These are phyloP conservation scores for Halocynthia roretzi DNA, from an alignment of 23 tunicate genomes.

Conservation along the genomic window DNA sequence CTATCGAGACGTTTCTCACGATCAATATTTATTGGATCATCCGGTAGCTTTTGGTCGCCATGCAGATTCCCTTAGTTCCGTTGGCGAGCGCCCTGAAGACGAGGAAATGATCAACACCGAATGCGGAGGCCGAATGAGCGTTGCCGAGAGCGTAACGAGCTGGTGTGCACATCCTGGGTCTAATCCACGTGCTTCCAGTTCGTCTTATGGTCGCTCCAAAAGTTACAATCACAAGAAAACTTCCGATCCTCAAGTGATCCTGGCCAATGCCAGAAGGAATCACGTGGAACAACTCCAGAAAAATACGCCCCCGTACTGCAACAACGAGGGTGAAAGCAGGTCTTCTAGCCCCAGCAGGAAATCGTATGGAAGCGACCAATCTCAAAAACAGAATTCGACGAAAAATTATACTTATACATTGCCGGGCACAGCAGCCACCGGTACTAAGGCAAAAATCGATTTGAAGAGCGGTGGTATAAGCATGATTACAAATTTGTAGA, in stretches of 20 bases:
- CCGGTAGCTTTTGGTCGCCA: conserved; percentile 2
- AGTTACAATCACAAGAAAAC: conserved; percentile 13
- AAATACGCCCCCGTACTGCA: neutral
- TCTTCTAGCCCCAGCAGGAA: neutral
- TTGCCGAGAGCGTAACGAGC: conserved; percentile 64
- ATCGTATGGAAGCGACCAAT: no score
- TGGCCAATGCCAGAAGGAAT: conserved; percentile 30
- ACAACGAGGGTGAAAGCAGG: conserved; percentile 12
- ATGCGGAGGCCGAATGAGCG: conserved; percentile 46
- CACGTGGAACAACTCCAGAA: neutral
- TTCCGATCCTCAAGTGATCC: conserved; percentile 40
- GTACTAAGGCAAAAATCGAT: conserved; percentile 88
- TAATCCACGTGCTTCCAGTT: conserved; percentile 53
- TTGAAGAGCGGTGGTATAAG: conserved; percentile 73
- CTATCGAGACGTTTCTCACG: neutral
- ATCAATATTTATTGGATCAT: neutral
- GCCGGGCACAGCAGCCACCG: conserved; percentile 85
- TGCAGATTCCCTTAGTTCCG: neutral
- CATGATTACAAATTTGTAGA: conserved; percentile 85
- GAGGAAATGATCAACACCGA: conserved; percentile 45
- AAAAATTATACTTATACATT: conserved; percentile 56
- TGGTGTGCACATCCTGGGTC: conserved; percentile 79
- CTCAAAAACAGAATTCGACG: neutral
- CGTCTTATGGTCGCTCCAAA: conserved; percentile 34
- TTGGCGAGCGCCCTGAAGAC: conserved; percentile 5